Evolutionary conservation across 64 coral and sea anemone species (phyloP), one percentile per base, ranked within the genome.

Genomic region (Porites australiensis): DNA sequence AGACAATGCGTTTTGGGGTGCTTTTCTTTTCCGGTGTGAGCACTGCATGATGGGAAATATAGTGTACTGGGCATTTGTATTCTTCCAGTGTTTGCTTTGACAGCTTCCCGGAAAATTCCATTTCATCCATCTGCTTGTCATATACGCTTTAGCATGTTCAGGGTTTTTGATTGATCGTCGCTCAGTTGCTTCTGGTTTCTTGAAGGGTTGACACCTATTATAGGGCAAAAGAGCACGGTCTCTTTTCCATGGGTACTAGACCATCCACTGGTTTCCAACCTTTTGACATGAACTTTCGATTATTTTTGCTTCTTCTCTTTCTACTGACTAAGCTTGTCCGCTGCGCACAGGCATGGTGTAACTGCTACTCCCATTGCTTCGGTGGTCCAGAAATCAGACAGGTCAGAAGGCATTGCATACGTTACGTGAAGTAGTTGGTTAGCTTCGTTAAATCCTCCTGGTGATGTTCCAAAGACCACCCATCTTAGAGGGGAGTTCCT

Each of bases 201-300:
- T 93, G 8, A 70, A 8, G 37, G 83, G 74, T 57, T 66, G 44
- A 9, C 14, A 48, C 88, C 70, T 57, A 57, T 93, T 93, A 15
- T 93, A 49, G 11, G 91, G 91, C 69, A 93, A 23, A 4, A 53
- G 11, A 0, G 5, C 57, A n/a, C 83, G 83, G 27, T 88, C 72
- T 44, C 52, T 79, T 55, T 79, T 88, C 91, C 91, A 93, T 9
- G 84, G 91, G 18, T 90, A 90, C 6, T 83, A 75, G 10, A 93
- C 79, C 18, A 70, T n/a, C 91, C 91, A 93, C 16, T 88, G 91
- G 22, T 87, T 86, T 18, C 82, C 83, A 15, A 77, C 45, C 12
- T 93, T 87, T 70, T 22, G 3, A 52, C 81, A 75, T 16, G 91
- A 93, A 9, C 88, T 67, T 14, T 72, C 51, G 44, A 93, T 93